phyloP scores from a whole-genome alignment of 2,113 vertebrate genomes.

The Hemibagrus wyckioides region DNA sequence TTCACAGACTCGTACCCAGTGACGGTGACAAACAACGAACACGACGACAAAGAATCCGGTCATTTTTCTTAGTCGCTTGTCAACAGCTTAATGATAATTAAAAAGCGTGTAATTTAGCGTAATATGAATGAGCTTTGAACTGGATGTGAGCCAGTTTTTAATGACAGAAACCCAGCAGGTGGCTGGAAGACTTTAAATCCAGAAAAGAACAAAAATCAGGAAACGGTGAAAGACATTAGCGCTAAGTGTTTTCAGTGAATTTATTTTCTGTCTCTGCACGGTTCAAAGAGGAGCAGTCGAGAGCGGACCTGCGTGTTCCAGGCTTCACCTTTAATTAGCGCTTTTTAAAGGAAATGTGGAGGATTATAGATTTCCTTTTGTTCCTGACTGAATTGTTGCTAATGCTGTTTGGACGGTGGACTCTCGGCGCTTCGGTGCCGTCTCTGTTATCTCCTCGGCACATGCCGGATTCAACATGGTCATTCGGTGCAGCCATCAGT shows the following conservation, averaged over 20 bases:
- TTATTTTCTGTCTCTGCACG: background rate
- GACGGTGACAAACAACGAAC: background rate
- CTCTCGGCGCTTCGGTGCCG: background rate
- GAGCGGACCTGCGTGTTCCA: background rate
- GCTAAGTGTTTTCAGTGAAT: background rate
- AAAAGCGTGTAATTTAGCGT: too few species aligned
- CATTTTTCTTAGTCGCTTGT: background rate
- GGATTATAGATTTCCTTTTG: background rate
- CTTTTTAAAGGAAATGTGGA: background rate
- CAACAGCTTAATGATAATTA: background rate
- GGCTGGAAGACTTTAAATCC: background rate
- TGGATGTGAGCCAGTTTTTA: background rate
- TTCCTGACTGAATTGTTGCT: background rate
- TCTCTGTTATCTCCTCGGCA: background rate
- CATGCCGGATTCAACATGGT: background rate
- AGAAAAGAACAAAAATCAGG: background rate
- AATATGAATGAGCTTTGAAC: background rate
- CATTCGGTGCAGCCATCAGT: background rate
- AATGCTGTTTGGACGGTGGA: background rate
- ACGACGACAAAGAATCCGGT: background rate
- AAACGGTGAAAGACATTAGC: background rate
- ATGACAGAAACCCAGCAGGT: background rate
- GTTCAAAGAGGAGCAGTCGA: background rate
- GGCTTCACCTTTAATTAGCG: conserved; percentile 6
- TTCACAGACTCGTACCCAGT: too few species aligned